Percentiles rank a stretch among this genome's conserved stretches.
Evolutionary conservation across 2,113 vertebrate genomes (phyloP).

Genomic region (Gobio gobio): DNA sequence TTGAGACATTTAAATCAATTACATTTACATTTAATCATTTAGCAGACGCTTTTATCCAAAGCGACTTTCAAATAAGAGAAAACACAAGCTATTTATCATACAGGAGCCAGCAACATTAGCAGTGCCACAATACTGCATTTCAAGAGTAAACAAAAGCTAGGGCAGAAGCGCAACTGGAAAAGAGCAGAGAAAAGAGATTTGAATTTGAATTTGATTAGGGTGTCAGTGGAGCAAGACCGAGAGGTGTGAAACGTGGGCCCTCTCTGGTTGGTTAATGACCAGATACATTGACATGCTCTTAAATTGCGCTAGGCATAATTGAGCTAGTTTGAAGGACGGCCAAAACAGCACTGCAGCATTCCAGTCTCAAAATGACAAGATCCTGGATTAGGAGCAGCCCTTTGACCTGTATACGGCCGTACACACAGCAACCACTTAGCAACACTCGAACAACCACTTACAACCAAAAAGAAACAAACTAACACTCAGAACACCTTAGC

Average conservation of each 20-base stretch:
- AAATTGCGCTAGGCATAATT: not conserved
- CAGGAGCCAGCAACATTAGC: slow-evolving; percentile 20
- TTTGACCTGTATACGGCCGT: not conserved
- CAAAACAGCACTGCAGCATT: not conserved
- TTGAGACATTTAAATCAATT: slow-evolving; percentile 11
- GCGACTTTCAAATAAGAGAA: slow-evolving; percentile 6
- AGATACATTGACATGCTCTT: not conserved
- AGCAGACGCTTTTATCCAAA: slow-evolving; percentile 24
- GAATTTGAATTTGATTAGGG: slow-evolving; percentile 18
- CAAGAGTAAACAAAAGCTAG: slow-evolving; percentile 27
- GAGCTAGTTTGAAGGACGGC: not conserved
- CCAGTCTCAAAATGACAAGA: not conserved
- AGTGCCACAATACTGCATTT: not conserved
- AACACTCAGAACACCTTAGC: not conserved
- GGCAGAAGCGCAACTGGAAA: not conserved
- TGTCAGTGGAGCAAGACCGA: slow-evolving; percentile 14
- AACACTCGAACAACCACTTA: not conserved
- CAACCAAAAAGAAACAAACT: not conserved
- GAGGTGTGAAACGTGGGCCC: not conserved
- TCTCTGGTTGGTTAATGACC: not conserved
- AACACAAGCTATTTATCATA: slow-evolving; percentile 28
- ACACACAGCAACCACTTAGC: not conserved
- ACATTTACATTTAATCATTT: slow-evolving; percentile 20
- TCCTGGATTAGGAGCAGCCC: not conserved
- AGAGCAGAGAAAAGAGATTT: not conserved